Evolutionary conservation across 2,113 vertebrate species (phyloP).

Genomic region (Heteronetta atricapilla): DNA sequence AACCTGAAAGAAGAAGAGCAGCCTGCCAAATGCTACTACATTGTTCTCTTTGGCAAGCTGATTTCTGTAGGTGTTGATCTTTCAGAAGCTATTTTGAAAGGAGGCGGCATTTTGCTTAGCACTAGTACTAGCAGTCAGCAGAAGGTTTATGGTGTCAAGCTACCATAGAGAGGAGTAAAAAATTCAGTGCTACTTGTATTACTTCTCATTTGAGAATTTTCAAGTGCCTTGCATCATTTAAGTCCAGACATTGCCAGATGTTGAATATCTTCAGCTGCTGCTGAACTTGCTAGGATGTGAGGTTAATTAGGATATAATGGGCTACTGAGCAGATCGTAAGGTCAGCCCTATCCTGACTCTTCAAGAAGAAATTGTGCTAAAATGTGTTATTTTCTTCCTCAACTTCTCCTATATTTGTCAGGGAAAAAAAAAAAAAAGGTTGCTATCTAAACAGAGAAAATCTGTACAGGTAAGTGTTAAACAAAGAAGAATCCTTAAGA

Average conservation of each 20-base stretch:
- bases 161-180: background rate
- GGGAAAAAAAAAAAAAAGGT: background rate
- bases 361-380: background rate
- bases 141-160: background rate
- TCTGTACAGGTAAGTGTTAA: background rate
- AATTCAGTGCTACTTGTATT: background rate
- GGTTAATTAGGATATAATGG: background rate
- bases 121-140: background rate
- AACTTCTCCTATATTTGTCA: background rate
- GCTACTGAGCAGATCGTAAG: background rate
- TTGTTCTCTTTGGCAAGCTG: background rate
- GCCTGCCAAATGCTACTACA: background rate
- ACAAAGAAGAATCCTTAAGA: background rate
- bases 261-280: background rate
- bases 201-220: background rate
- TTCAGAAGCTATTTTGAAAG: slow-evolving; percentile 5
- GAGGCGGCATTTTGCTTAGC: background rate
- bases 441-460: background rate
- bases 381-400: background rate
- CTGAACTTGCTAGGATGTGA: background rate
- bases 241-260: background rate
- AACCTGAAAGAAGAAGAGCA: background rate
- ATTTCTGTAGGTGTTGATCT: background rate
- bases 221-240: background rate
- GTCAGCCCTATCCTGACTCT: background rate